A percentile compares a stretch with the other conserved stretches of the same genome.
These are phyloP conservation scores for Dryocosmus kuriphilus DNA, from an alignment of 2,888 invertebrate species.

Conservation along the genomic window DNA sequence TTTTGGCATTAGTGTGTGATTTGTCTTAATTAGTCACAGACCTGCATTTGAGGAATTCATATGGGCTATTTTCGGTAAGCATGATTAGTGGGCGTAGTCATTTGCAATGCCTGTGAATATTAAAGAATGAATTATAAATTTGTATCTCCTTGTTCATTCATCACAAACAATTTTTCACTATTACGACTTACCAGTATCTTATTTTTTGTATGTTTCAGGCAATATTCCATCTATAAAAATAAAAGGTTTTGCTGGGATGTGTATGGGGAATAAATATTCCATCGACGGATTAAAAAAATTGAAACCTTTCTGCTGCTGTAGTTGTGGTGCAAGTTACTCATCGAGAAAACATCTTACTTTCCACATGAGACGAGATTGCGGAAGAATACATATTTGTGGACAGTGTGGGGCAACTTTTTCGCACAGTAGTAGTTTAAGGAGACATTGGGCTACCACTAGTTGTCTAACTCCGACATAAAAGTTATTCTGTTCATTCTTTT, in stretches of 20 bases:
- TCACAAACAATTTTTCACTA: not conserved
- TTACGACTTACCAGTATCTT: not conserved
- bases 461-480: not conserved
- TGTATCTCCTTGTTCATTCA: no score
- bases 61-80: no score
- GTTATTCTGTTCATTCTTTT: not conserved
- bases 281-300: no score
- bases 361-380: not conserved
- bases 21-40: no score
- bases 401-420: not conserved
- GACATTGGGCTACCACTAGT: not conserved
- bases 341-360: not conserved
- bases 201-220: not conserved
- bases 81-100: no score
- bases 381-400: not conserved
- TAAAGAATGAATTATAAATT: no score
- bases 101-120: no score
- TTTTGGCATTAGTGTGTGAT: no score
- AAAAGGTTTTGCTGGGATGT: no score
- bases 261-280: no score
- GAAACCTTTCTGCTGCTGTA: not conserved
- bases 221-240: not conserved
- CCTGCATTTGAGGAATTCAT: no score
- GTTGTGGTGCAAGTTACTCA: not conserved
- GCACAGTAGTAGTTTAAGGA: not conserved